Base-by-base conservation (phyloP, 2,888 invertebrate genomes). In the Drosophila prostipennis region DNA sequence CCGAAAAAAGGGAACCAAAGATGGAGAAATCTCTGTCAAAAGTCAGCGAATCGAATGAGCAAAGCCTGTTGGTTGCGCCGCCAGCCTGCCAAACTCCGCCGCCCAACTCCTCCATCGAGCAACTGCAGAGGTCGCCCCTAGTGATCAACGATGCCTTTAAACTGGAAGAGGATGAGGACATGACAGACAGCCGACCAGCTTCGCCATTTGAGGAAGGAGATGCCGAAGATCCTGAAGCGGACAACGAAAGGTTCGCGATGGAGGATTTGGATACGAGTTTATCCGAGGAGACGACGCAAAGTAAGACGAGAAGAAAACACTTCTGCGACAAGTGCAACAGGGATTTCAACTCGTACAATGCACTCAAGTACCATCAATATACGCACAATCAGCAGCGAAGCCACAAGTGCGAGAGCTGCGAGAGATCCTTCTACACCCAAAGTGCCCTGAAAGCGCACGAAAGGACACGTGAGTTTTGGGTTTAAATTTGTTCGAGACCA, bases 371-470 rank as follows among this genome's bases (percentile, higher is more conserved):
- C 91, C 97, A 98, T 86, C 93, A 95, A 92, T 92, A 96, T 77
- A 96, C 96, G 45, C 97, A 97, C 84, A 95, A 95, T 7, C 96
- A 96, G 3, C 94, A 95, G 88, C 93, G 96, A 43, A 95, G 95
- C 13, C 96, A 96, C 88, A 94, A 94, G 53, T 97, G 97, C 87
- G 94, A 95, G 61, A 94, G 95, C 14, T 97, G 97, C 84, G 96
- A 95, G 8, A 96, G 97, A 91, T 94, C 95, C 45, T 97, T 97
- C 91, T 97, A 96, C 87, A 96, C 97, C 0, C 94, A 94, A 1
- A 95, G 95, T 76, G 97, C 97, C 4, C 92, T 97, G 7, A 97
- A 96, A 93, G 96, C 96, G 2, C 97, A 98, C 91, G 93, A 94
- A 82, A 93, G 96, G 23, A 93, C 96, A 19, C 97, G 84, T 85